Evolutionary conservation across 2,113 vertebrate species (phyloP).

Genomic region (Proterorhinus semilunaris): DNA sequence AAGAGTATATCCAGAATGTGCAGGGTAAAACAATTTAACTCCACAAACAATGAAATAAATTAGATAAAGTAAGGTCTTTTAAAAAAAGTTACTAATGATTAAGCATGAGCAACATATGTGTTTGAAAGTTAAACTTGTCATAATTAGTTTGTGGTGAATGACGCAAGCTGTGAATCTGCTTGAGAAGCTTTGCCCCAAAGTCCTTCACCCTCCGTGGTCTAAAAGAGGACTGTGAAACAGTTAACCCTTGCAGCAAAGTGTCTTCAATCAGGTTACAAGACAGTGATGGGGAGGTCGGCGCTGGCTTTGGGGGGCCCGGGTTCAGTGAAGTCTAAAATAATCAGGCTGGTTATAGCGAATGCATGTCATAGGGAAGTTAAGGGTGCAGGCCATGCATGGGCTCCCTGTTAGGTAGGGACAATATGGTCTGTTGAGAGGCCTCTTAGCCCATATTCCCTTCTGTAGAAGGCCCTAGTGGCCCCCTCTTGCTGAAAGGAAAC

Average conservation of each 20-base stretch:
- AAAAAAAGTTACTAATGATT: conserved; percentile 63
- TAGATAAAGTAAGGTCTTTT: conserved; percentile 59
- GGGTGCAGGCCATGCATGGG: conserved; percentile 70
- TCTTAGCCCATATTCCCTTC: conserved; percentile 65
- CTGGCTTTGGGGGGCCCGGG: conserved; percentile 37
- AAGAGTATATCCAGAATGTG: conserved; percentile 36
- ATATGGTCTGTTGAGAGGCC: conserved; percentile 59
- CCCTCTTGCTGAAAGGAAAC: conserved; percentile 56
- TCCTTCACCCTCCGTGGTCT: conserved; percentile 55
- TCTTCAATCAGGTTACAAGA: conserved; percentile 15
- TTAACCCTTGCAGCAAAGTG: conserved; percentile 43
- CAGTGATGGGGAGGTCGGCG: conserved; percentile 28
- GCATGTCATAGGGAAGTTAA: conserved; percentile 43
- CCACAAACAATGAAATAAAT: conserved; percentile 56
- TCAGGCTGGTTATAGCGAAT: conserved; percentile 38
- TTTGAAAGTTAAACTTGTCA: conserved; percentile 56
- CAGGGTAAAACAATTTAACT: conserved; percentile 45
- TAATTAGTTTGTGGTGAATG: conserved; percentile 54
- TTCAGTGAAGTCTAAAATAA: conserved; percentile 29
- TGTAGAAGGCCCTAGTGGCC: conserved; percentile 48
- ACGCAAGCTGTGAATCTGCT: conserved; percentile 73
- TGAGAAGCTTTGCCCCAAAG: conserved; percentile 74
- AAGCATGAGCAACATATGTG: conserved; percentile 66
- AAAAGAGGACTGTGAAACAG: conserved; percentile 63
- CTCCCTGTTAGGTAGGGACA: conserved; percentile 68